Evolutionary conservation across 2,797 vertebrate species (phyloP), one percentile per base, ranked within the genome.

Genomic region (Champsocephalus esox): DNA sequence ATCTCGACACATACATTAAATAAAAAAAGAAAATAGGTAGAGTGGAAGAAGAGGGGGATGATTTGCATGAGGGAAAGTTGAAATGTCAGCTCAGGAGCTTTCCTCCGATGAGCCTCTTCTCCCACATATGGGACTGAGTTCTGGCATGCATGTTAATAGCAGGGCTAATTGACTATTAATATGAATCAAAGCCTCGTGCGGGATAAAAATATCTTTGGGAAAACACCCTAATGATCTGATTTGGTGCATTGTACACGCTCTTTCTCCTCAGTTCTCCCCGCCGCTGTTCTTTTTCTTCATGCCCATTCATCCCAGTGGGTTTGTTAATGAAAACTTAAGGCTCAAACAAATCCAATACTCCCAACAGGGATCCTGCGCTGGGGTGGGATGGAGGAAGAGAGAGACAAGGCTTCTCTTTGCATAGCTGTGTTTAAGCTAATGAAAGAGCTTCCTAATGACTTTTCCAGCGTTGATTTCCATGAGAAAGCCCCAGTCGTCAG

Each of bases 381-480:
- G 84, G 78, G 69, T 51, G 65, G 50, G 71, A 38, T 58, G 71
- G 60, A 60, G 63, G 66, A n/a, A 73, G n/a, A 64, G 69, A 63
- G 75, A 65, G 74, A 65, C 1, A 62, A 41, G 75, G 58, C 70
- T 63, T 70, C 70, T 86, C 75, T 81, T 79, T 86, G 81, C 82
- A 77, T 63, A 64, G 82, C 84, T 86, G 84, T 91, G 84, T 92
- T 91, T 87, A 84, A 82, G 82, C 84, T 89, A 88, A 92, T 90
- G 81, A 89, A 90, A 92, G 65, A 86, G 74, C 75, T 75, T 61
- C 64, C 86, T 93, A 93, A 94, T 93, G 89, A 92, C 88, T 85
- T 80, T 80, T 77, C 83, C 76, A 64, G 77, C 5, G 56, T 82
- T 89, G 81, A 92, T 90, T 91, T 92, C 88, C 87, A 90, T 91